phyloP scores from a whole-genome alignment of 2,113 vertebrate species.

The Rhadina sibilatrix region DNA sequence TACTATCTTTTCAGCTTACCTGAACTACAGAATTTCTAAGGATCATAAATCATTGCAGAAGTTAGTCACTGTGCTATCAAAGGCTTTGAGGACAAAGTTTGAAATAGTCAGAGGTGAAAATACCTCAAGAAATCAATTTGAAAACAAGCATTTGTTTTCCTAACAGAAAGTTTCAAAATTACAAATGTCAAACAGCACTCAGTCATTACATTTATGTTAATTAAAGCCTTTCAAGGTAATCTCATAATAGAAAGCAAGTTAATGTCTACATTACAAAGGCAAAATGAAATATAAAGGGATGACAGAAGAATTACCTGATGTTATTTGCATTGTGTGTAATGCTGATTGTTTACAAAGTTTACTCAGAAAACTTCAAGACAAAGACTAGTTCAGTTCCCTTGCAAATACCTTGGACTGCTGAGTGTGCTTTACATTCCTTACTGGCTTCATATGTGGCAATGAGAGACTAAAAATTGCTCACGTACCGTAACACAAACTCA shows the following conservation, averaged over 20 bases:
- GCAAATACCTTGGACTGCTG: background rate
- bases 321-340: background rate
- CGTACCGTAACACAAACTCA: background rate
- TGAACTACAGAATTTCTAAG: background rate
- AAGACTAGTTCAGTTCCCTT: background rate
- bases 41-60: background rate
- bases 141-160: background rate
- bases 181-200: background rate
- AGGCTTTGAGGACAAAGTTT: slow-evolving; percentile 9
- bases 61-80: background rate
- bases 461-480: slow-evolving; percentile 3
- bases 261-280: background rate
- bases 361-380: background rate
- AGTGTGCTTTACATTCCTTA: slow-evolving; percentile 11
- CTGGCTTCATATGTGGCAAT: background rate
- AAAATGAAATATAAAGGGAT: background rate
- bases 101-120: background rate
- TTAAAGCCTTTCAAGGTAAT: slow-evolving; percentile 14
- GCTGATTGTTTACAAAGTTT: background rate
- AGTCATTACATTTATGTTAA: background rate
- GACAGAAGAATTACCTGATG: background rate
- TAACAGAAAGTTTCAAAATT: background rate
- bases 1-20: background rate
- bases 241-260: background rate
- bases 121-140: background rate